phyloP scores from a whole-genome alignment of 2,113 vertebrate genomes.

The Proterorhinus semilunaris region DNA sequence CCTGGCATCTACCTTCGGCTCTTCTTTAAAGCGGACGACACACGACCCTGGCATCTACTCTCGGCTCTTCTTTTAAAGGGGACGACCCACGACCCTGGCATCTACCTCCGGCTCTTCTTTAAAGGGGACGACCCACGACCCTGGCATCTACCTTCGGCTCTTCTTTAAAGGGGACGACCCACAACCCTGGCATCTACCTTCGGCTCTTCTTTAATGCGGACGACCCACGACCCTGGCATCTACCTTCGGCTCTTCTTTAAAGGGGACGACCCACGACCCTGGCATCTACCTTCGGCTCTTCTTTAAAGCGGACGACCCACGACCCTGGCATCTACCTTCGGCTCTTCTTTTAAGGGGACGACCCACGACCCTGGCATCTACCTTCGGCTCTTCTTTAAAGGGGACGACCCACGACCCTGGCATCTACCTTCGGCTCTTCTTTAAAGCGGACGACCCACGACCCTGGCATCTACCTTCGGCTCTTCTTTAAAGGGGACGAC shows the following conservation, averaged over 20 bases:
- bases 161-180: slow-evolving; percentile 16
- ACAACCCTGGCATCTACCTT: slow-evolving; percentile 32
- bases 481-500: slow-evolving; percentile 20
- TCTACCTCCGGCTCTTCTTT: too few species aligned
- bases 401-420: slow-evolving; percentile 33
- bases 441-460: slow-evolving; percentile 28
- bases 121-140: slow-evolving; percentile 31
- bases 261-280: slow-evolving; percentile 34
- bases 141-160: too few species aligned
- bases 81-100: slow-evolving; percentile 34
- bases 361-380: slow-evolving; percentile 35
- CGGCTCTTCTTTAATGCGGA: not conserved
- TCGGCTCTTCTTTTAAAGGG: not conserved
- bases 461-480: too few species aligned
- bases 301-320: slow-evolving; percentile 20
- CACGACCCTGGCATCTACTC: slow-evolving; percentile 30
- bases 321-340: too few species aligned
- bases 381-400: not conserved
- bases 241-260: too few species aligned
- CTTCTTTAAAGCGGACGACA: slow-evolving; percentile 16
- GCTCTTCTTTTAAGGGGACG: slow-evolving; percentile 11
- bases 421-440: too few species aligned
- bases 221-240: slow-evolving; percentile 38
- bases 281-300: too few species aligned
- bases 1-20: too few species aligned